Base-by-base conservation (phyloP, 2,888 invertebrate genomes). In the Harmothoe impar region DNA sequence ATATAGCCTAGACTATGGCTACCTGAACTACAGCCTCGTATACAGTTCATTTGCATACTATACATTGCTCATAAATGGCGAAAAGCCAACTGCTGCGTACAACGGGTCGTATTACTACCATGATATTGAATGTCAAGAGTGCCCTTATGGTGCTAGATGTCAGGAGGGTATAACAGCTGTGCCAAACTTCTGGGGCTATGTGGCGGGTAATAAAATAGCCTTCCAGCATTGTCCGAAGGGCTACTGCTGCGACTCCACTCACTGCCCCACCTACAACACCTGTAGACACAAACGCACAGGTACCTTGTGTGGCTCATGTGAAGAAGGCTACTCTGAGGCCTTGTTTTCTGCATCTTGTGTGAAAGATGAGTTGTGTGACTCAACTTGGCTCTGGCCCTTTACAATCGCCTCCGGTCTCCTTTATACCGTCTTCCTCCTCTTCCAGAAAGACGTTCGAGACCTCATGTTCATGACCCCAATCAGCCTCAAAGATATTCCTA, bases 141-240 rank as follows among this genome's bases (percentile, higher is more conserved):
- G 93, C 89, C 93, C 93, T 12, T 93, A 93, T 78, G 93, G 93
- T 12, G 93, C 91, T 3, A 54, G 88, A 62, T 93, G 93, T 78
- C 90, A 89, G 35, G 91, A 92, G 52, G 91, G 92, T 52, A 92
- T 93, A 77, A 90, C 90, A n/a, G 92, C 93, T 12, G 90, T 93
- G 81, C 91, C 93, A 0, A 93, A 93, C 91, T 93, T 93, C 91
- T 93, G 93, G 93, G 93, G 93, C 33, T 93, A 93, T 91, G 90
- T 91, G 52, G 31, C 72, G 29, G 81, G 90, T 17, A 62, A 90
- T 72, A 89, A 85, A 17, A 91, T 93, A 17, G 81, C 86, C 51
- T 93, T 93, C 90, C 92, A 93, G 91, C 92, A 92, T 72, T 93
- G 93, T 54, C 93, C 92, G 7, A 92, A 93, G 29, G 91, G 92